A percentile compares a stretch with the other conserved stretches of the same genome.
Evolutionary conservation across 2,797 vertebrate genomes (phyloP).

Genomic region (Lycodopsis pacificus): DNA sequence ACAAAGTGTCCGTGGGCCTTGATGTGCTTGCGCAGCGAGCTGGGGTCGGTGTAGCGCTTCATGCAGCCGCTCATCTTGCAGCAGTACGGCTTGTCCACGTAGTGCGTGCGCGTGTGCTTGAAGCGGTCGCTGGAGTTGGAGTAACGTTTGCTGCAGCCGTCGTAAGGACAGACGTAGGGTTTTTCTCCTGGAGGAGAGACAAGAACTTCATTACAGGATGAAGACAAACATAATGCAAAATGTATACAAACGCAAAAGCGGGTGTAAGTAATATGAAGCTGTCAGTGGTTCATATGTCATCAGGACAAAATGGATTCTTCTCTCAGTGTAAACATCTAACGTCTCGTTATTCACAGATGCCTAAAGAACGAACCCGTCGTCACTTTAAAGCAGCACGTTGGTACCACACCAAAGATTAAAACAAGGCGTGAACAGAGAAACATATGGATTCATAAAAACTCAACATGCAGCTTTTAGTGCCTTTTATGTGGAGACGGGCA

Average conservation of each 20-base stretch:
- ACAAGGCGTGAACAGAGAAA: neutral
- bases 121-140: slow-evolving; percentile 99
- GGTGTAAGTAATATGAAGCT: too few relatives aligned
- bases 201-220: neutral
- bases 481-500: neutral
- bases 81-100: slow-evolving; percentile 98
- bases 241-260: neutral
- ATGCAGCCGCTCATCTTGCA: slow-evolving; percentile 98
- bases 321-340: neutral
- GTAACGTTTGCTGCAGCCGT: slow-evolving; percentile 96
- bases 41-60: slow-evolving; percentile 98
- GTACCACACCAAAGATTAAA: too few relatives aligned
- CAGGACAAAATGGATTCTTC: too few relatives aligned
- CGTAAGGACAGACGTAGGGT: slow-evolving; percentile 93
- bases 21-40: slow-evolving; percentile 97
- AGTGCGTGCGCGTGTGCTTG: slow-evolving; percentile 98
- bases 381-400: neutral
- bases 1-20: slow-evolving; percentile 97
- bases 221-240: neutral
- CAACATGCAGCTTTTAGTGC: neutral
- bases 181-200: slow-evolving; percentile 86
- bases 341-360: neutral
- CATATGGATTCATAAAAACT: neutral
- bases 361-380: neutral
- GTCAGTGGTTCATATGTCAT: neutral